Conservation (phyloP, 2,888 invertebrate genomes). For the Drosophila paranaensis region DNA sequence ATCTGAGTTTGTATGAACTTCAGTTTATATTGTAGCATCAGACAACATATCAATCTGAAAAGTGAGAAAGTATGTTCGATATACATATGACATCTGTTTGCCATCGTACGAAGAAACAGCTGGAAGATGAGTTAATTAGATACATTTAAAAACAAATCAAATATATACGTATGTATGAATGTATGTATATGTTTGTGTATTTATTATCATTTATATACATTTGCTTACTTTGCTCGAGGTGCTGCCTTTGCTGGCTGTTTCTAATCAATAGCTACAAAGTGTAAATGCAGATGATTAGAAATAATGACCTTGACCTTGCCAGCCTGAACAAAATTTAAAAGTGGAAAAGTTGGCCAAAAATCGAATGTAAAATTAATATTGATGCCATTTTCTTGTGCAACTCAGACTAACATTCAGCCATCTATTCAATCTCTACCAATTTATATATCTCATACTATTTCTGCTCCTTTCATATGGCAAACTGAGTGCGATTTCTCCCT, state of each 20-base stretch:
- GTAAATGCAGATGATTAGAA: background rate
- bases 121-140: background rate
- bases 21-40: too few relatives aligned
- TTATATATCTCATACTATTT: background rate
- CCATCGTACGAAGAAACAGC: background rate
- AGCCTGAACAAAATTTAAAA: background rate
- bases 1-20: too few relatives aligned
- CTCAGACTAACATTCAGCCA: too few relatives aligned
- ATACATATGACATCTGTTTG: background rate
- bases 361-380: background rate
- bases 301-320: conserved; percentile 3
- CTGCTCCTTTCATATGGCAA: too few relatives aligned
- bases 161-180: background rate
- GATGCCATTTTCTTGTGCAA: background rate
- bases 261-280: background rate
- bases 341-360: background rate
- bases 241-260: background rate
- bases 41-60: too few relatives aligned
- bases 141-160: too few relatives aligned
- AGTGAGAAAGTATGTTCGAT: background rate
- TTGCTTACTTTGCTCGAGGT: background rate
- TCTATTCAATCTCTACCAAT: background rate
- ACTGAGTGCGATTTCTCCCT: too few relatives aligned
- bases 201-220: background rate
- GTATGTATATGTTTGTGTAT: background rate